Conservation (phyloP, 2,888 invertebrate genomes). For the Eurytoma adleriae region DNA sequence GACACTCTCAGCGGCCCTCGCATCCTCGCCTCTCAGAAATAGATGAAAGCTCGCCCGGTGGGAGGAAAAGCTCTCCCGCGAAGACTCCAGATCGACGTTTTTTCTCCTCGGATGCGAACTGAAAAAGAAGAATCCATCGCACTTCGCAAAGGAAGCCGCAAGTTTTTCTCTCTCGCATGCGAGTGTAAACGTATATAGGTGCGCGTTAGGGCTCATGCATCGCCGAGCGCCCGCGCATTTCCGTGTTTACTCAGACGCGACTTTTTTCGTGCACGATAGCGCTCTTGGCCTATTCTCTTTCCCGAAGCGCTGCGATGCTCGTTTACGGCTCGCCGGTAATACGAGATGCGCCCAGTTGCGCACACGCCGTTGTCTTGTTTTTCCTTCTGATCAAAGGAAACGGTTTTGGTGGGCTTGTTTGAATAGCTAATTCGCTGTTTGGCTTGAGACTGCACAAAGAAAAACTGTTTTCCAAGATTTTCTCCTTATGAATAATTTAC, state of each 20-base stretch:
- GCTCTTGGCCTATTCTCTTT: no score
- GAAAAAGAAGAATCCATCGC: slow-evolving; percentile 42
- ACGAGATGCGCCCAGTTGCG: no score
- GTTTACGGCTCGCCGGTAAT: no score
- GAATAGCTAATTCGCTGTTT: no score
- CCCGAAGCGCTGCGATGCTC: no score
- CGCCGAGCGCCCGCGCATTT: neutral
- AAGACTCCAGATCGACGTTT: neutral
- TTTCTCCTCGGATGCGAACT: neutral
- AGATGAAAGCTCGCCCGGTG: slow-evolving; percentile 1
- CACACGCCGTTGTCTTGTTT: no score
- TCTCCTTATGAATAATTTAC: no score
- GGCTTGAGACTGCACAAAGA: no score
- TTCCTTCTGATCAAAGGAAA: no score
- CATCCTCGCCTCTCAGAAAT: neutral
- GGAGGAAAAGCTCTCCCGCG: no score
- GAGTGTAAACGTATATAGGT: neutral
- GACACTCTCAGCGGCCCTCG: neutral
- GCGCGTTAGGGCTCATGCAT: slow-evolving; percentile 31
- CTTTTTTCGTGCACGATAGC: slow-evolving; percentile 4
- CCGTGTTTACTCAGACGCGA: slow-evolving; percentile 40
- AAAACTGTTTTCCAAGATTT: no score
- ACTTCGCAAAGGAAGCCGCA: slow-evolving; percentile 49
- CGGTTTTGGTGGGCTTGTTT: no score
- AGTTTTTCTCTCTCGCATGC: slow-evolving; percentile 24